Evolutionary conservation across 2,113 vertebrate genomes (phyloP).

Genomic region (Zosterops lateralis): DNA sequence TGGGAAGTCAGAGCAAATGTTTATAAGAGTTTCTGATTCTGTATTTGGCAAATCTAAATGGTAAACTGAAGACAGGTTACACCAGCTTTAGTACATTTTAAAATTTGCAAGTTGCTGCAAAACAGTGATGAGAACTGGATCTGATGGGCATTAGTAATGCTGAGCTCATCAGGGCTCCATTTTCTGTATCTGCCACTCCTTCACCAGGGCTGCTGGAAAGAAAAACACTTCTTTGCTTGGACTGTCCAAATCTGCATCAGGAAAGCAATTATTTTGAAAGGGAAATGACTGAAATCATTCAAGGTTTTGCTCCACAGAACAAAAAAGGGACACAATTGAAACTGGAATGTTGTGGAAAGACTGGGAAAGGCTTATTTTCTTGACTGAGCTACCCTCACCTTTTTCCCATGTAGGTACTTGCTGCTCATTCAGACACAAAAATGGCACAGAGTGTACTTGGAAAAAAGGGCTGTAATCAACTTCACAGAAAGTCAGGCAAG

Average conservation of each 20-base stretch:
- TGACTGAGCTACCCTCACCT: neutral
- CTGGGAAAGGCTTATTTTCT: neutral
- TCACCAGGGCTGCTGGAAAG: neutral
- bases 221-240: neutral
- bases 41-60: neutral
- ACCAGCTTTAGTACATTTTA: neutral
- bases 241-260: neutral
- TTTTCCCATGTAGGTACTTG: neutral
- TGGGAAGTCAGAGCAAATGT: slow-evolving; percentile 3
- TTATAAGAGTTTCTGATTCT: neutral
- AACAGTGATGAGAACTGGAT: slow-evolving; percentile 29
- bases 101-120: neutral
- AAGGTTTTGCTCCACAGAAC: neutral
- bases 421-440: neutral
- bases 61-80: slow-evolving; percentile 38
- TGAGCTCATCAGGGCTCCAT: neutral
- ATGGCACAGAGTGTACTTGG: neutral
- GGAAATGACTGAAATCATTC: slow-evolving; percentile 12
- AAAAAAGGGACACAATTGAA: neutral
- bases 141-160: slow-evolving; percentile 37
- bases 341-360: neutral
- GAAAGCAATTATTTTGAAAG: slow-evolving; percentile 40
- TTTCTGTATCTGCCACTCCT: neutral
- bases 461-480: neutral
- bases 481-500: neutral